Evolutionary conservation across 2,113 vertebrate species (phyloP), one percentile per base, ranked within the genome.

Genomic region (Phainopepla nitens): DNA sequence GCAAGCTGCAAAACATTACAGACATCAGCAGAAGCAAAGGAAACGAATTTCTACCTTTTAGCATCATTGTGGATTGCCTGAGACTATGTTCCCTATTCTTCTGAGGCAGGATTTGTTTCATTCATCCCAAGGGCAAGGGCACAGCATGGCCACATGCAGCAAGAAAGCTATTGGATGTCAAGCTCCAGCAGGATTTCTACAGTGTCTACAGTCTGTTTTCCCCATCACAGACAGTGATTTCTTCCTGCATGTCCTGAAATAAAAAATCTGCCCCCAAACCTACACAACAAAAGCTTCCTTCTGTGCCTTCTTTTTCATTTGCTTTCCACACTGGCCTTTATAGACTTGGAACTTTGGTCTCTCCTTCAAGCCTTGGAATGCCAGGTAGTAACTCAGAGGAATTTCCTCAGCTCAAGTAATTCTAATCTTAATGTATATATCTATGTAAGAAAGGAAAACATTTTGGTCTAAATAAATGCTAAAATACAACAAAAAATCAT

Each of bases 61-160:
- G 20, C 2, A 2, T 64, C 50, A 80, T 9, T 66, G 35, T 9
- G 6, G 31, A 31, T 64, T 81, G 35, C 22, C 39, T 66, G 23
- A 90, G 51, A 71, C 8, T 69, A 64, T 6, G 6, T 35, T 92
- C 77, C 69, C n/a, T 18, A 9, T 31, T 77, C 39, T 82, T 83
- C 64, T 65, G 36, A 56, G 45, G 28, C 15, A 72, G 76, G 23
- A 75, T 68, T 89, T 90, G 19, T 56, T 90, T 93, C 41, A 86
- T 60, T 60, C 25, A 71, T 36, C 25, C 18, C 47, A 42, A 39
- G 9, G 20, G 61, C 49, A 66, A 19, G 20, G 61, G 42, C 82
- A 87, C 21, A 90, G 50, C 1, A 2, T 0, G 1, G n/a, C n/a
- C 44, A 78, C 0, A 0, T 47, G n/a, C 49, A 75, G 45, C 36